These are phyloP conservation scores for Blastobasis lacticolella DNA, from an alignment of 2,888 invertebrate genomes.

Conservation along the genomic window DNA sequence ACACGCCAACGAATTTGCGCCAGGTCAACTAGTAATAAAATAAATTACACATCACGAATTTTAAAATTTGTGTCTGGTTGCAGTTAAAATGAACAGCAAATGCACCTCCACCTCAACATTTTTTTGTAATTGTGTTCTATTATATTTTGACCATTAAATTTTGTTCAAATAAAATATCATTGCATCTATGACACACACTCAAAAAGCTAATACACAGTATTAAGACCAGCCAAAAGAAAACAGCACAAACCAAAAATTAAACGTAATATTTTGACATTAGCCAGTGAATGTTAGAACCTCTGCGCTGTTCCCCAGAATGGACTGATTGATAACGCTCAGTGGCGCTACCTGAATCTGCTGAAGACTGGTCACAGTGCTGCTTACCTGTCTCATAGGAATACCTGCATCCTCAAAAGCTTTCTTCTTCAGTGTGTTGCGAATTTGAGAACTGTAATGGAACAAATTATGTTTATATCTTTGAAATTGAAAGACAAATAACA, in stretches of 20 bases:
- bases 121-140: too few relatives aligned
- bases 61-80: too few relatives aligned
- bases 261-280: constrained; percentile 26
- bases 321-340: constrained; percentile 46
- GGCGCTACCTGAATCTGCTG: constrained; percentile 38
- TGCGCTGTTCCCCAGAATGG: constrained; percentile 62
- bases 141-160: too few relatives aligned
- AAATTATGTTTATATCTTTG: too few relatives aligned
- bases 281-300: constrained; percentile 70
- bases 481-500: too few relatives aligned
- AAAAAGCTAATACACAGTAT: constrained; percentile 24
- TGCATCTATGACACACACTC: too few relatives aligned
- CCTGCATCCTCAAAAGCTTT: constrained; percentile 92
- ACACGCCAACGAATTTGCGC: too few relatives aligned
- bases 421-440: constrained; percentile 87
- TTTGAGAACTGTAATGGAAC: constrained; percentile 80
- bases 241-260: constrained; percentile 31
- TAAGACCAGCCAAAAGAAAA: constrained; percentile 37
- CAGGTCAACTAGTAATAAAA: too few relatives aligned
- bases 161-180: too few relatives aligned
- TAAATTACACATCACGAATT: too few relatives aligned
- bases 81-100: too few relatives aligned
- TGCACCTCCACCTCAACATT: too few relatives aligned
- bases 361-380: constrained; percentile 62
- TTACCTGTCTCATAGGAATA: constrained; percentile 80